Evolutionary conservation across 2,797 vertebrate species (phyloP), one percentile per base, ranked within the genome.

Genomic region (Platyrinchus mystaceus): DNA sequence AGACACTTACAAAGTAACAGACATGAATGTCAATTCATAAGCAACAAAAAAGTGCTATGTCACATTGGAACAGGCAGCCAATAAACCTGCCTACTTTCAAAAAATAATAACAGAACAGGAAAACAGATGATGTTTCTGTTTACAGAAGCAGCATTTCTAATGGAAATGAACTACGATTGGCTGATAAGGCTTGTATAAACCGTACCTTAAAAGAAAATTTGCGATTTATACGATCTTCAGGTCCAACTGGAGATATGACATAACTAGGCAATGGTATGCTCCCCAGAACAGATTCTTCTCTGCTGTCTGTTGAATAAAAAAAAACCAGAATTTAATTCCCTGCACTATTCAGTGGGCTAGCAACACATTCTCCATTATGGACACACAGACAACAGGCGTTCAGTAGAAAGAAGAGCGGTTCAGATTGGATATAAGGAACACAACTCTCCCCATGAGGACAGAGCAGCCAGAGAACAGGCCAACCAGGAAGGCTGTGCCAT

Each of bases 161-260:
- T 17, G 27, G 18, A 83, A 85, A 71, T 23, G 76, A 55, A 58
- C 7, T 20, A 34, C 0, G 5, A 68, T 58, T 22, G 74, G n/a
- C 22, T 60, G 44, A 69, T 46, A 59, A 76, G 71, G 7, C 71
- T 87, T 81, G 46, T 69, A 82, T 71, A 82, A 87, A 76, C 41
- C 43, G 43, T 98, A 99, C 99, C 99, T 99, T 99, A 96, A 99
- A 99, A 89, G 99, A 99, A 84, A 99, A 99, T 97, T 99, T 99
- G 96, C 99, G 99, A 97, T 98, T 99, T 90, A 99, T 99, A 74
- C 99, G 99, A 97, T 99, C 99, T 82, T 99, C 99, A 4, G 98
- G 97, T 91, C 98, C 98, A 89, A 99, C 98, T 6, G 99, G 98
- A n/a, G 99, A 98, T 80, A 99, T 98, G 62, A 99, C 98, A 4